Conservation (phyloP, 2,797 vertebrate genomes). For the Phoebastria nigripes region DNA sequence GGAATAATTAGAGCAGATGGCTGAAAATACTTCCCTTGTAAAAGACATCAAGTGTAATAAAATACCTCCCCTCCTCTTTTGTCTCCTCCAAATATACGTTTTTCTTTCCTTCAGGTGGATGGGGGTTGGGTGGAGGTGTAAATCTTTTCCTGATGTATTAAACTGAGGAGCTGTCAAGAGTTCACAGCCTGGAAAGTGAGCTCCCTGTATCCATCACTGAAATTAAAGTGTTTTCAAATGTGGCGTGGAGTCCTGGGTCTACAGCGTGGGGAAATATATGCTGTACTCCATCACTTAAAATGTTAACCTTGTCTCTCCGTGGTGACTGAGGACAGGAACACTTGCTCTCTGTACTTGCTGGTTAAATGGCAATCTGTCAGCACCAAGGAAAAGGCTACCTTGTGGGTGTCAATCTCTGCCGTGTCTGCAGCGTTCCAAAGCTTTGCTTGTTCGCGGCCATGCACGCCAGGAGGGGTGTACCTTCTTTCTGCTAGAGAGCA, state of each 20-base stretch:
- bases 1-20: slow-evolving; percentile 79
- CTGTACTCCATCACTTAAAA: slow-evolving; percentile 77
- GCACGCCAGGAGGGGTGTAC: neutral
- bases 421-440: neutral
- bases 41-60: slow-evolving; percentile 59
- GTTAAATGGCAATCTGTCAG: slow-evolving; percentile 79
- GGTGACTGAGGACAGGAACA: slow-evolving; percentile 69
- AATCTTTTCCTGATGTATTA: slow-evolving; percentile 66
- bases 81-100: slow-evolving; percentile 38
- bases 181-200: slow-evolving; percentile 66
- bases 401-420: slow-evolving; percentile 58
- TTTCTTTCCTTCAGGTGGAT: slow-evolving; percentile 70
- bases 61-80: slow-evolving; percentile 24
- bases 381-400: slow-evolving; percentile 52
- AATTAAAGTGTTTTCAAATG: slow-evolving; percentile 76
- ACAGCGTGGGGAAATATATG: slow-evolving; percentile 62
- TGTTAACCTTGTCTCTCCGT: slow-evolving; percentile 80
- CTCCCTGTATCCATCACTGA: slow-evolving; percentile 75
- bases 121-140: slow-evolving; percentile 19
- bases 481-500: fast-evolving
- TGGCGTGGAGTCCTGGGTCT: slow-evolving; percentile 57
- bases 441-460: neutral
- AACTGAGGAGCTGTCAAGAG: slow-evolving; percentile 74
- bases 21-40: slow-evolving; percentile 66
- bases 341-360: slow-evolving; percentile 60